Evolutionary conservation across 2,888 invertebrate species (phyloP).

Genomic region (Calameuta pallipes): DNA sequence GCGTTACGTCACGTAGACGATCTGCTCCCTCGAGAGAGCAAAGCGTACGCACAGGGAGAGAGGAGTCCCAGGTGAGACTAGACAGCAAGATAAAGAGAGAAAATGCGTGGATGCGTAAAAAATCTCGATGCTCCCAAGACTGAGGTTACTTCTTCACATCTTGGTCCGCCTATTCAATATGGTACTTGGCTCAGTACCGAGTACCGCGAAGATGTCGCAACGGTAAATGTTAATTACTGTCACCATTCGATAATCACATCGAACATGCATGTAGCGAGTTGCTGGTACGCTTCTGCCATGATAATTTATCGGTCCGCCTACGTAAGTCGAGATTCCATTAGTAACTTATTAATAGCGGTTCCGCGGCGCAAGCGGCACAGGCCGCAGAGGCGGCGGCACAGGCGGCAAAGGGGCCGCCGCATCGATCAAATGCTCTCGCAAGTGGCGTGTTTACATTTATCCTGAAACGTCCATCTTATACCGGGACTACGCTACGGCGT

Average conservation of each 20-base stretch:
- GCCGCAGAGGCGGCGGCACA: conserved; percentile 5
- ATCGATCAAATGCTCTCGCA: conserved; percentile 27
- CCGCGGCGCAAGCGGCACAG: conserved; percentile 15
- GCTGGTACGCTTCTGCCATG: conserved; percentile 36
- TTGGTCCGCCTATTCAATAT: no score
- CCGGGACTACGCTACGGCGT: conserved; percentile 10
- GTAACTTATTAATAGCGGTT: conserved; percentile 54
- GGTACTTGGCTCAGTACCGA: no score
- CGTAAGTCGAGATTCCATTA: conserved; percentile 54
- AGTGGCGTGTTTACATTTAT: conserved; percentile 28
- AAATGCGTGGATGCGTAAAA: no score
- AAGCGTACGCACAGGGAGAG: no score
- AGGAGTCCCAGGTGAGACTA: no score
- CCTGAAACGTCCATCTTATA: conserved; percentile 28
- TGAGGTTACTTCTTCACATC: no score
- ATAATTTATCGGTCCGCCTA: conserved; percentile 57
- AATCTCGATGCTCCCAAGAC: no score
- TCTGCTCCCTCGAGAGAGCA: no score
- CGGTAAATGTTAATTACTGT: conserved; percentile 40
- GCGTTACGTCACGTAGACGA: no score
- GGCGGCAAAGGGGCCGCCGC: conserved; percentile 20
- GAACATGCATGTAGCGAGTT: conserved; percentile 18
- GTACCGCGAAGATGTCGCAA: background rate
- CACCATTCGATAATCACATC: conserved; percentile 15
- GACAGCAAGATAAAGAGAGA: no score